phyloP scores from a whole-genome alignment of 2,113 vertebrate species.

The Trochalopteron elliotii region DNA sequence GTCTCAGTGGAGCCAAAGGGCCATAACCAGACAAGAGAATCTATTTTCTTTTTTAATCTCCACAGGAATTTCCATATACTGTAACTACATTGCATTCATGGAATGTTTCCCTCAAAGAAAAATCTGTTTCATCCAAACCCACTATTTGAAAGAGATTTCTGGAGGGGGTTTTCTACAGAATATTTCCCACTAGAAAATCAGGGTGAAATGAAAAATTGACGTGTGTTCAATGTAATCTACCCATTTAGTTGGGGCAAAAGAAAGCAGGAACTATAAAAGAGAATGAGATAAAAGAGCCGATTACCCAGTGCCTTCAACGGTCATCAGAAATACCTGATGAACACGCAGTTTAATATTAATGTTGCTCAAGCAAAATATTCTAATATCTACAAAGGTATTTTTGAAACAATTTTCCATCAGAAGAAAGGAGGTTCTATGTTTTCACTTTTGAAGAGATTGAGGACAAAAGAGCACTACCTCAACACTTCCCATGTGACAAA shows the following conservation, averaged over 20 bases:
- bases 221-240: neutral
- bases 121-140: neutral
- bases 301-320: neutral
- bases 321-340: neutral
- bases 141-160: neutral
- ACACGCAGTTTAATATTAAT: neutral
- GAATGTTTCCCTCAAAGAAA: neutral
- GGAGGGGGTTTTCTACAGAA: neutral
- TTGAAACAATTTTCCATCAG: neutral
- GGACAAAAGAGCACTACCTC: neutral
- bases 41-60: conserved; percentile 33
- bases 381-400: neutral
- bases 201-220: neutral
- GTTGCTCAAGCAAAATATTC: neutral
- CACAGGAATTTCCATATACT: neutral
- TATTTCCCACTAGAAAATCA: neutral
- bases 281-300: neutral
- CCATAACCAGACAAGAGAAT: conserved; percentile 2
- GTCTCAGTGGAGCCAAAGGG: conserved; percentile 2
- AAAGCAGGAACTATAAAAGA: neutral
- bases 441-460: neutral
- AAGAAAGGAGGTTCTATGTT: rapidly evolving
- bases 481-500: neutral
- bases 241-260: neutral
- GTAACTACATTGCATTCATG: neutral